These are phyloP conservation scores for Alca torda DNA, from an alignment of 2,797 vertebrate species.

Conservation along the genomic window DNA sequence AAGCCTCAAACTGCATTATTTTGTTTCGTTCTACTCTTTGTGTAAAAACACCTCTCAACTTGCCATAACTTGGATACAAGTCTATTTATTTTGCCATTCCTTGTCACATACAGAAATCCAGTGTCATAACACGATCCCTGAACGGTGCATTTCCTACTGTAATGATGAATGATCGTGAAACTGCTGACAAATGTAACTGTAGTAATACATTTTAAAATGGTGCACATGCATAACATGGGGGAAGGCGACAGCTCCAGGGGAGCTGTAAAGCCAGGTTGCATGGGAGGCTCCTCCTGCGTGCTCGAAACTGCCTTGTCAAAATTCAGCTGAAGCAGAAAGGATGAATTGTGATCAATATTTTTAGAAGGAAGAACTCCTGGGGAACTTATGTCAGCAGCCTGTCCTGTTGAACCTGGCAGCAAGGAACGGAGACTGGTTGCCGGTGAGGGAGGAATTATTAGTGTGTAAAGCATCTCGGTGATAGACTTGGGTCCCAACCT, in stretches of 20 bases:
- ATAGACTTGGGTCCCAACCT: neutral
- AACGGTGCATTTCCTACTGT: neutral
- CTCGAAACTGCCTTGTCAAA: neutral
- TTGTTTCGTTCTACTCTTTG: rapidly evolving
- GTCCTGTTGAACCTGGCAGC: neutral
- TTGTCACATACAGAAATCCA: neutral
- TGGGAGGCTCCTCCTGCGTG: neutral
- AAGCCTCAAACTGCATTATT: neutral
- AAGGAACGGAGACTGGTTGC: neutral
- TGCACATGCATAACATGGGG: neutral
- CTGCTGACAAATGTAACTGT: neutral
- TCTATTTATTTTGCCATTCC: neutral
- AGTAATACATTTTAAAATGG: neutral
- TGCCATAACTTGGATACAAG: neutral
- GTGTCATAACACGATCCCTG: neutral
- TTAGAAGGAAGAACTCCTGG: neutral
- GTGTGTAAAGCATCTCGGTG: neutral
- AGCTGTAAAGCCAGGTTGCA: neutral
- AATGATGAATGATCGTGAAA: neutral
- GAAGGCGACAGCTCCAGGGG: neutral
- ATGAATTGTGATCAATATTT: neutral
- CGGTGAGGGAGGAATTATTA: neutral
- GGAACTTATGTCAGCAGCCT: neutral
- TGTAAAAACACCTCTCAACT: neutral
- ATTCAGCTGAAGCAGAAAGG: neutral